A percentile compares a stretch with the other conserved stretches of the same genome.
phyloP scores from a whole-genome alignment of 2,113 vertebrate genomes.

The Microcebus jonahi region DNA sequence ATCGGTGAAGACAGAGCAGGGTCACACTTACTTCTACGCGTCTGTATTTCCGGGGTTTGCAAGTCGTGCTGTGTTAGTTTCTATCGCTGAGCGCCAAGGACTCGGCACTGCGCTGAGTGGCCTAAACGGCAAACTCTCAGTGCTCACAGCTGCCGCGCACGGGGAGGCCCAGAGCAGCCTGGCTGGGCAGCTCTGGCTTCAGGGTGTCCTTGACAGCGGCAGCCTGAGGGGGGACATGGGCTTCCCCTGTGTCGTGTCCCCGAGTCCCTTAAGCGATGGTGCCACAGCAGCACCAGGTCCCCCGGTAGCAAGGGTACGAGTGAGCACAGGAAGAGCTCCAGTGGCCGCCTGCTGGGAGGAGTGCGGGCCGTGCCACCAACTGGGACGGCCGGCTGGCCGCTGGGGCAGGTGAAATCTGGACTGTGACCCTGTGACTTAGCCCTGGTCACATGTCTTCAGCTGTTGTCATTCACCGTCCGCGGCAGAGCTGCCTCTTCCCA shows the following conservation, averaged over 20 bases:
- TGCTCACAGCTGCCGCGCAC: neutral
- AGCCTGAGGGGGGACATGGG: too few species aligned
- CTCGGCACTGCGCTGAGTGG: neutral
- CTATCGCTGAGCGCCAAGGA: neutral
- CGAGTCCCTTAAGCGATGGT: too few species aligned
- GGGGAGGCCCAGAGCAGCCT: neutral
- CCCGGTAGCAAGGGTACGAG: slow-evolving; percentile 85
- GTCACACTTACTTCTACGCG: neutral
- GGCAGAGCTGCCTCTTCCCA: neutral
- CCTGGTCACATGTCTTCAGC: neutral
- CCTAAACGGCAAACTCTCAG: neutral
- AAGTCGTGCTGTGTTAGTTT: neutral
- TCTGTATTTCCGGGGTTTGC: neutral
- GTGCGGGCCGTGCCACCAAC: slow-evolving; percentile 93
- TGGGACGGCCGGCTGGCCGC: slow-evolving; percentile 90
- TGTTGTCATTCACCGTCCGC: neutral
- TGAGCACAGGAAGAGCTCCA: slow-evolving; percentile 97
- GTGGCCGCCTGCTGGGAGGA: slow-evolving; percentile 93
- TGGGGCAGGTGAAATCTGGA: slow-evolving; percentile 83
- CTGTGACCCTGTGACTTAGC: neutral
- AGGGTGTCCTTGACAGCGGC: neutral
- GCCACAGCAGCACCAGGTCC: slow-evolving; percentile 72
- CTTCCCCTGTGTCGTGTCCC: too few species aligned
- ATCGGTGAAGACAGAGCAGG: too few species aligned
- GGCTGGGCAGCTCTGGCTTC: neutral